Evolutionary conservation across 2,113 vertebrate species (phyloP).

Genomic region (Monopterus albus): DNA sequence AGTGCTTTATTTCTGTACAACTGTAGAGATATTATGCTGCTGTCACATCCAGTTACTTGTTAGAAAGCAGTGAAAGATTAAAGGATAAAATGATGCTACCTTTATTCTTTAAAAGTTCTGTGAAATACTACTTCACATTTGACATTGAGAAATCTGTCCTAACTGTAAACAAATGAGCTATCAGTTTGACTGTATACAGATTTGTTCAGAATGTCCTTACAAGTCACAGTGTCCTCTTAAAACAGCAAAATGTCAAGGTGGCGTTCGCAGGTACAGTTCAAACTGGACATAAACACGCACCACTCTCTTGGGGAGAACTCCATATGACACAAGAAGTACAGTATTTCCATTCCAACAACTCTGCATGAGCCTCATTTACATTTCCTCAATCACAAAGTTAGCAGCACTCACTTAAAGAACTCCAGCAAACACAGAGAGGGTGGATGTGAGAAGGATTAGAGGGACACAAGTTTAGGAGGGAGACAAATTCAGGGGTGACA

Average conservation of each 20-base stretch:
- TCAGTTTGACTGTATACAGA: too few species aligned
- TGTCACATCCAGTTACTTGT: too few species aligned
- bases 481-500: neutral
- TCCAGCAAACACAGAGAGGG: neutral
- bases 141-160: too few species aligned
- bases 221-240: neutral
- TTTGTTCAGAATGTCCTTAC: neutral
- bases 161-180: too few species aligned
- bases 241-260: neutral
- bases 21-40: too few species aligned
- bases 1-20: too few species aligned
- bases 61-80: too few species aligned
- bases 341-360: slow-evolving; percentile 25
- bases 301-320: neutral
- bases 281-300: neutral
- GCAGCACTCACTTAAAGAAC: neutral
- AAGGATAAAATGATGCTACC: too few species aligned
- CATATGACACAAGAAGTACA: neutral
- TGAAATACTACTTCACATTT: neutral
- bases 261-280: neutral
- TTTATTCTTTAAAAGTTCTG: too few species aligned
- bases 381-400: slow-evolving; percentile 23
- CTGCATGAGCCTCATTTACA: slow-evolving; percentile 14
- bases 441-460: too few species aligned
- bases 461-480: too few species aligned